These are phyloP conservation scores for Merluccius polli DNA, from an alignment of 2,797 vertebrate genomes.

Conservation along the genomic window DNA sequence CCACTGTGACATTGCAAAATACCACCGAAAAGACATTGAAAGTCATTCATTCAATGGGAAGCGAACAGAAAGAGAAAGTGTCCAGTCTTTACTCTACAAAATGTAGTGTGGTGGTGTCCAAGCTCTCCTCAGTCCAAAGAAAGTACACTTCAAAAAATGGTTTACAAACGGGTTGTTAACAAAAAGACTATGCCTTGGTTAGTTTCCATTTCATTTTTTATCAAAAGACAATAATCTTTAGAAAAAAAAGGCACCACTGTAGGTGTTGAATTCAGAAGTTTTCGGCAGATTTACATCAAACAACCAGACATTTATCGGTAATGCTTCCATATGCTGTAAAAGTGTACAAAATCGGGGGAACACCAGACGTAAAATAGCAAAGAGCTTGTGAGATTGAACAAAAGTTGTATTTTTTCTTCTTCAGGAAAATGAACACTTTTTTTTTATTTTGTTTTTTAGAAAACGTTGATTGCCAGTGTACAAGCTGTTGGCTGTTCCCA, in stretches of 20 bases:
- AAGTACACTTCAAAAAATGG: conserved; percentile 43
- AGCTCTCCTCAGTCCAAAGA: conserved; percentile 53
- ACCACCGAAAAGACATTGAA: conserved; percentile 65
- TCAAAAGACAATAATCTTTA: conserved; percentile 56
- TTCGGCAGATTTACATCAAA: conserved; percentile 53
- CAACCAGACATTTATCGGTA: conserved; percentile 40
- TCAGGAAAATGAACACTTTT: conserved; percentile 22
- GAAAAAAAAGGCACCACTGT: conserved; percentile 71
- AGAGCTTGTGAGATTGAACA: conserved; percentile 44
- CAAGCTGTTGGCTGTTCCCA: conserved; percentile 43
- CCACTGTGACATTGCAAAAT: conserved; percentile 71
- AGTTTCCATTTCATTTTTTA: conserved; percentile 47
- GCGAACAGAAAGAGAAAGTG: conserved; percentile 56
- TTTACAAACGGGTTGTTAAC: conserved; percentile 59
- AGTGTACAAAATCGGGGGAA: conserved; percentile 38
- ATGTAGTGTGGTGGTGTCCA: conserved; percentile 40
- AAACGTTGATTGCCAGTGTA: conserved; percentile 43
- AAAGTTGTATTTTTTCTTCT: conserved; percentile 25
- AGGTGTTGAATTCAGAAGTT: conserved; percentile 50
- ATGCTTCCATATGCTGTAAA: conserved; percentile 43
- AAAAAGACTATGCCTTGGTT: conserved; percentile 51
- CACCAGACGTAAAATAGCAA: conserved; percentile 38
- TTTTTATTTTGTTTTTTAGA: conserved; percentile 45
- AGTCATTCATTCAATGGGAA: conserved; percentile 58
- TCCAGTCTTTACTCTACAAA: conserved; percentile 58